Evolutionary conservation across 64 coral and sea anemone genomes (phyloP), one percentile per base, ranked within the genome.

Genomic region (Montipora efflorescens): DNA sequence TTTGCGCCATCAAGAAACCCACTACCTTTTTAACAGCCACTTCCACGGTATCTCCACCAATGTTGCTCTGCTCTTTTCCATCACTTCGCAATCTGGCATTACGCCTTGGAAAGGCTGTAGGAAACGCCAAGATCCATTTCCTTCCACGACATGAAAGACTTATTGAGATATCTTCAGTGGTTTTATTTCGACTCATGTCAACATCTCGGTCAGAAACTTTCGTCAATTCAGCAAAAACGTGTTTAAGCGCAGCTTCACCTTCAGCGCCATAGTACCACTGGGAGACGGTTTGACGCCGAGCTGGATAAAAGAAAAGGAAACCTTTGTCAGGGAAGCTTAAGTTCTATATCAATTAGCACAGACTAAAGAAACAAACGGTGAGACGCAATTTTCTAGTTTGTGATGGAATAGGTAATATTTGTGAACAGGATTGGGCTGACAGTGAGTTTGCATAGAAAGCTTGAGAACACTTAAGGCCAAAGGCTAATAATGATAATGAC

Each of bases 21-120:
- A 68, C 64, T 16, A 84, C 69, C 5, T 15, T 25, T 21, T 19
- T 86, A 3, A 72, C 82, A 1, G 82, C 82, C 13, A 47, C 50
- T 86, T 72, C 46, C 19, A 86, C 15, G 2, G 62, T 20, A 8
- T 48, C 82, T n/a, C 82, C 82, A 9, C 82, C 82, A 10, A 70
- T 50, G 5, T 19, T 50, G 15, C 9, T 11, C 18, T 46, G 7
- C 7, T 49, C 3, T 5, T 51, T 1, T 71, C 82, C 82, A 13
- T 49, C 8, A 3, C 18, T 22, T 44, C 4, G 21, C 43, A 86
- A 50, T n/a, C 61, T 49, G 48, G 82, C 82, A 1, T 49, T 72
- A 5, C 64, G 22, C 16, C 9, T 49, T 51, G 82, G 82, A 86
- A 86, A 86, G 8, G 48, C 23, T 0, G 11, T 50, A 11, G 82